Percentiles rank a stretch among this genome's conserved stretches.
Evolutionary conservation across 2,113 vertebrate genomes (phyloP).

Genomic region (Romanogobio albipinnatus): DNA sequence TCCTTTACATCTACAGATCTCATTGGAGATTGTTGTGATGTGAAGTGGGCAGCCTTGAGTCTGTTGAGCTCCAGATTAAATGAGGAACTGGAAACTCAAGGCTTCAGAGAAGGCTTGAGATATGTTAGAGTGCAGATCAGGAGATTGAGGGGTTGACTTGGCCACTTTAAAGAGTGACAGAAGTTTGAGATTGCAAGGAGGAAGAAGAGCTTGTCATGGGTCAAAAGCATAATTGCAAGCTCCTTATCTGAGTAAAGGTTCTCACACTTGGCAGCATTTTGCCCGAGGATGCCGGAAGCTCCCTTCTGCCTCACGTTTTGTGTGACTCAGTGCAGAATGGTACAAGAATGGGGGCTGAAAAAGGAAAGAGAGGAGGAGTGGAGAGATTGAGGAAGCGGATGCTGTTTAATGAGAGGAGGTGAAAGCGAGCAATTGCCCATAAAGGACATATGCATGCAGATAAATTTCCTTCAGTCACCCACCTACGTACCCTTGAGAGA

Average conservation of each 20-base stretch:
- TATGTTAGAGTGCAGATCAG: neutral
- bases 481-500: constrained; percentile 20
- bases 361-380: neutral
- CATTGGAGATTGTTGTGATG: constrained; percentile 6
- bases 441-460: constrained; percentile 40
- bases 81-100: neutral
- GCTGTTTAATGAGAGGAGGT: constrained; percentile 16
- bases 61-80: constrained; percentile 19
- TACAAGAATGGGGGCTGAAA: constrained; percentile 7
- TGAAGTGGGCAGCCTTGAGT: constrained; percentile 13
- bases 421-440: constrained; percentile 26
- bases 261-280: neutral
- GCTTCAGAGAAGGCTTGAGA: constrained; percentile 10
- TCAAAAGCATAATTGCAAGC: constrained; percentile 20
- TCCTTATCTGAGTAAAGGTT: neutral
- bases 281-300: neutral
- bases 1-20: neutral
- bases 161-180: constrained; percentile 12
- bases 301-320: neutral
- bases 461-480: constrained; percentile 27
- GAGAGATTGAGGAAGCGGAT: constrained; percentile 7
- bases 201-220: constrained; percentile 12
- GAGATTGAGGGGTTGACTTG: neutral
- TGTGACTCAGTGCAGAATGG: constrained; percentile 17
- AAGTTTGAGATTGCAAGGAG: neutral